Evolutionary conservation across 2,797 vertebrate genomes (phyloP), one percentile per base, ranked within the genome.

Genomic region (Coilia nasus): DNA sequence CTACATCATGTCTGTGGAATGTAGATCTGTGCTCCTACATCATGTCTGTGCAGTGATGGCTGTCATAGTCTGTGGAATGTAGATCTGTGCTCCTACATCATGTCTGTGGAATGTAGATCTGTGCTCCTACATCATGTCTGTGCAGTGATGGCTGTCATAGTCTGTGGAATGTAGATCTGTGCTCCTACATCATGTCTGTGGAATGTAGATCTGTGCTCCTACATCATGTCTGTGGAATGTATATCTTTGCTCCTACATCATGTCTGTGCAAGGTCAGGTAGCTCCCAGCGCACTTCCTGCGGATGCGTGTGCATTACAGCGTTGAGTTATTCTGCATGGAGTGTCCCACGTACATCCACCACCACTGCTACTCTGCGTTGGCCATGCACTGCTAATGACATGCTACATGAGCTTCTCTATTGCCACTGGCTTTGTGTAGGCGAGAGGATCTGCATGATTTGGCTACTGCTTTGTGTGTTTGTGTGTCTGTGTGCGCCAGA

Each of bases 401-500:
- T 67, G 62, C 31, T 31, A 31, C 62, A 31, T 28, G 23, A 28
- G 62, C 62, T 64, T 3, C 25, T 23, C 0, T 67, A 31, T 7
- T 67, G 23, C 62, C 23, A 67, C 25, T 67, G 62, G 62, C 23
- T 67, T 67, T 28, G 25, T 31, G 62, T 3, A 25, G 62, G 23
- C 2, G 23, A 14, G 62, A 12, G 25, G 10, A 67, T 67, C 62
- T 67, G 23, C 62, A 28, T 12, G 50, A 60, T 54, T 54, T 54
- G 7, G 14, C 50, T 54, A 21, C 41, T 11, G 17, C n/a, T 62
- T n/a, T 62, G 60, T 62, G 60, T 62, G 23, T 25, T 7, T 85
- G 85, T 82, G 85, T 88, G 85, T 50, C 44, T 85, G 85, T 87
- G 86, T 87, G 82, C 85, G 86, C 88, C 86, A 87, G 89, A 92